Evolutionary conservation across 1,140 invertebrate species (phyloP), one percentile per base, ranked within the genome.

Genomic region (Diplogasteroides magnus): DNA sequence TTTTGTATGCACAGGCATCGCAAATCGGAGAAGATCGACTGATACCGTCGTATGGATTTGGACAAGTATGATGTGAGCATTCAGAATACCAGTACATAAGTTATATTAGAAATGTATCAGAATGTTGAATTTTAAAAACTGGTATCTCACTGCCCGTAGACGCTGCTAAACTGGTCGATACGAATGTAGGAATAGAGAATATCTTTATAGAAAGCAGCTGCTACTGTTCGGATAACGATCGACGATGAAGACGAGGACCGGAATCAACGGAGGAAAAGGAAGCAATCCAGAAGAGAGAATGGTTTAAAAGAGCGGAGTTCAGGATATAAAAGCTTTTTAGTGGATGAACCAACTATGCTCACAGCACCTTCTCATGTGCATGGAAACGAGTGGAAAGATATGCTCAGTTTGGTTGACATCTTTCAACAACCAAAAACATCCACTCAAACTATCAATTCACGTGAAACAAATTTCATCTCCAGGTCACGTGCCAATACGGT

Each of bases 381-480:
- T 25, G 59, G 59, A 15, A 58, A 58, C 32, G 65, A 67, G 32
- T 67, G 65, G 65, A 67, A 67, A 29, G 65, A 67, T 60, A 67
- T 67, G 65, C 55, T 67, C 29, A 55, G 32, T 32, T 60, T 67
- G 65, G 65, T 56, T 23, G 65, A 67, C 31, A 67, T 67, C 6
- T 31, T 67, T 48, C 48, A 60, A 31, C 55, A 67, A 67, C 57
- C 28, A 57, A 58, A 31, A 64, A 14, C 14, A 37, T n/a, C 29
- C 23, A 55, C 19, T 26, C 28, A 37, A 27, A 1, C 27, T 29
- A 29, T 61, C 23, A 14, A 26, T 59, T 59, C 2, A 11, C 2
- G 2, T 59, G n/a, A 6, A 26, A 6, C 3, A 59, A 59, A 59
- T 11, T n/a, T n/a, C n/a, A n/a, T n/a, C 2, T 3, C 26, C 1